Conservation (phyloP, 2,888 invertebrate species). For the Tenthredo mesomela region DNA sequence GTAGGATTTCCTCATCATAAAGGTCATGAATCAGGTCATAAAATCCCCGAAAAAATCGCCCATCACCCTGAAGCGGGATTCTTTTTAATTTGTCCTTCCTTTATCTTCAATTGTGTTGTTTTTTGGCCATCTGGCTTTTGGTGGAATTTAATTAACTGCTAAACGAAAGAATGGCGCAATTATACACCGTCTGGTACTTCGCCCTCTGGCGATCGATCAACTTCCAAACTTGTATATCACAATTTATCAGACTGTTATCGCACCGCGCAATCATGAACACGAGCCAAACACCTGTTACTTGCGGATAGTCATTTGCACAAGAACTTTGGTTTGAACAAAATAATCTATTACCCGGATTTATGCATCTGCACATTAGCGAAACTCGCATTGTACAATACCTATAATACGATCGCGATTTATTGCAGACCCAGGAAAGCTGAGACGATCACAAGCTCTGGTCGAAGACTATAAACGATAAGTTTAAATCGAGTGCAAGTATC, state of each 20-base stretch:
- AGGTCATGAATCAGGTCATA: not conserved
- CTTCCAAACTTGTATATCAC: conserved; percentile 32
- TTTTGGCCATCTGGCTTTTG: not conserved
- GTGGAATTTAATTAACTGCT: not conserved
- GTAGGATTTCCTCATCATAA: not conserved
- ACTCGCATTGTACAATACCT: not conserved
- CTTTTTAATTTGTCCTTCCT: not conserved
- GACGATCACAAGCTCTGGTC: not conserved
- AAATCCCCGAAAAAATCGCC: not conserved
- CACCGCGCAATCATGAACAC: not conserved
- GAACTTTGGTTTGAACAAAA: conserved; percentile 12
- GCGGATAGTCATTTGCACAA: conserved; percentile 27
- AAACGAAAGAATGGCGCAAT: not conserved
- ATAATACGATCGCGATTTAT: not conserved
- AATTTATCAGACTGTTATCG: conserved; percentile 39
- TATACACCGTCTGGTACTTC: conserved; percentile 10
- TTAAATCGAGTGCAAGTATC: conserved; percentile 12
- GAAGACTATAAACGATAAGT: not conserved
- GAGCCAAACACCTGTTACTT: conserved; percentile 40
- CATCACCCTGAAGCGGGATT: not conserved
- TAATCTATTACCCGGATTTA: not conserved
- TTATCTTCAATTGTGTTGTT: not conserved
- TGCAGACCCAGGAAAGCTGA: not conserved
- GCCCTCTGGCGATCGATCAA: conserved; percentile 14
- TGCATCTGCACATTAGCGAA: not conserved